Conservation (phyloP, 2,888 invertebrate genomes). For the Habrosyne pyritoides region DNA sequence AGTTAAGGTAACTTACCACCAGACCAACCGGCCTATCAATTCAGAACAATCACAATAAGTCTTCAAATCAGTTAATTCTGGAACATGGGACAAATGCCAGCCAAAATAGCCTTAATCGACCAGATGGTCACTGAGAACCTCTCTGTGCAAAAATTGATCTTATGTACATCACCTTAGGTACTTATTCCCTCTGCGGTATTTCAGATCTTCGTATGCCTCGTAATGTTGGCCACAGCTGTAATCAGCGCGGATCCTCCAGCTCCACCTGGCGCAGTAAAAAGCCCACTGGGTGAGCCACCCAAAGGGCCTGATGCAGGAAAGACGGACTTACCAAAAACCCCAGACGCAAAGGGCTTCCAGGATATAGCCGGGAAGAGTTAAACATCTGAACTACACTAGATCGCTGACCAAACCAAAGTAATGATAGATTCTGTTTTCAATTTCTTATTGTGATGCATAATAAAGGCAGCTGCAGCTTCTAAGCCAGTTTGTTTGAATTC, state of each 20-base stretch:
- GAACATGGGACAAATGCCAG: too few species aligned
- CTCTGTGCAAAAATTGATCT: neutral
- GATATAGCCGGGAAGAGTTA: conserved; percentile 26
- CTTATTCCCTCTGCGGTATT: conserved; percentile 5
- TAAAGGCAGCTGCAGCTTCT: conserved; percentile 55
- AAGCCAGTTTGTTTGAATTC: conserved; percentile 7
- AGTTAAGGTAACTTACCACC: too few species aligned
- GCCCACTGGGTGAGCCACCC: conserved; percentile 37
- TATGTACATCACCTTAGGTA: neutral
- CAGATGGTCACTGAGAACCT: too few species aligned
- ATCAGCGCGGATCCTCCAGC: conserved; percentile 42
- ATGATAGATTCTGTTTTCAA: conserved; percentile 15
- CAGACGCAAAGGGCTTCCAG: conserved; percentile 30
- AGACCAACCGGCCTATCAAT: too few species aligned
- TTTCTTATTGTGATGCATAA: conserved; percentile 37
- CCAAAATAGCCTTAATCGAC: too few species aligned
- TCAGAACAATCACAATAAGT: too few species aligned
- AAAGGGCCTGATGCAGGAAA: conserved; percentile 36
- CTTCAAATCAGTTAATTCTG: too few species aligned
- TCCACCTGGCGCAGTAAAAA: conserved; percentile 31
- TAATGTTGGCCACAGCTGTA: conserved; percentile 57
- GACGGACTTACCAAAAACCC: conserved; percentile 25
- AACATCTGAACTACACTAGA: conserved; percentile 23
- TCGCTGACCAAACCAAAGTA: conserved; percentile 16
- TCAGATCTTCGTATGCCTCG: conserved; percentile 57